Conservation (phyloP, 2,888 invertebrate species). For the Cinara cedri region DNA sequence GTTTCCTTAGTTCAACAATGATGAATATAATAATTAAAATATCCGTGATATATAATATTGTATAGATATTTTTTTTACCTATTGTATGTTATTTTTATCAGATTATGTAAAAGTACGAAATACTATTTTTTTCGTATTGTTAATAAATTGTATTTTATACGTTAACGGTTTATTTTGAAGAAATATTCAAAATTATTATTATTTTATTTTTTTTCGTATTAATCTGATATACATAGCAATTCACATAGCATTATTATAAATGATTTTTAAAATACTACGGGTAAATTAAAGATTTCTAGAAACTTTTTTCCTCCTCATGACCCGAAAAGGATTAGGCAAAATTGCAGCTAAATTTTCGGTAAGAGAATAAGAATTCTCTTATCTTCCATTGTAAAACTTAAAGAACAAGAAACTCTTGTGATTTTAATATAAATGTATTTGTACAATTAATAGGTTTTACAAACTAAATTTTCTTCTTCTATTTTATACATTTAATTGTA, state of each 20-base stretch:
- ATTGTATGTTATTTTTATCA: background rate
- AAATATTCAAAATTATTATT: too few species aligned
- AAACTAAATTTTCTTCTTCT: conserved; percentile 2
- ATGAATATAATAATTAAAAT: too few species aligned
- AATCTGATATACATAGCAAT: too few species aligned
- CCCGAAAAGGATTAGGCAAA: background rate
- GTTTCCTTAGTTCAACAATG: conserved; percentile 7
- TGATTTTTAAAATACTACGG: too few species aligned
- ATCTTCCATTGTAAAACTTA: background rate
- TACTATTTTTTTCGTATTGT: background rate
- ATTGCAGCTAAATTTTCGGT: background rate
- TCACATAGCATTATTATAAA: too few species aligned
- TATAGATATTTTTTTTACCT: background rate
- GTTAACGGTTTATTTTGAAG: background rate
- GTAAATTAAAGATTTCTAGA: too few species aligned
- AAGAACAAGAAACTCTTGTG: conserved; percentile 31
- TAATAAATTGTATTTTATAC: too few species aligned
- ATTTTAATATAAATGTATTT: conserved; percentile 7
- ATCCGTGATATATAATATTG: too few species aligned
- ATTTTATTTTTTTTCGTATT: too few species aligned
- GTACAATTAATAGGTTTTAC: conserved; percentile 4
- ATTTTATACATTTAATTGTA: conserved; percentile 27
- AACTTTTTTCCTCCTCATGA: background rate
- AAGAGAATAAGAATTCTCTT: too few species aligned
- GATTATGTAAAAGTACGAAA: background rate